phyloP scores from a whole-genome alignment of 1,140 invertebrate genomes.

The Linepithema humile region DNA sequence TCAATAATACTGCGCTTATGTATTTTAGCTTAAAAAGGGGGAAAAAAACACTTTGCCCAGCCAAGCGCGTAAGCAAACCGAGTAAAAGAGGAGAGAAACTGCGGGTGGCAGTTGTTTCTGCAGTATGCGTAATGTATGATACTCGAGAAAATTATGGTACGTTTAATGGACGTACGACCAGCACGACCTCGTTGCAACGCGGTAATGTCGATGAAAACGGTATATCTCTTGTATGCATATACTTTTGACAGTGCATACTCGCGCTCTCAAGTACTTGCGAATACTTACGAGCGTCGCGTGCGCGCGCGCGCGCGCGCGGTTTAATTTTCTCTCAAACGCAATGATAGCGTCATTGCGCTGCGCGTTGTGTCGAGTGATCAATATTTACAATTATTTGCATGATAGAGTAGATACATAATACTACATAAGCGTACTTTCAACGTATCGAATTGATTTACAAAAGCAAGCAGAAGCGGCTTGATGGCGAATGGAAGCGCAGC shows the following conservation, averaged over 20 bases:
- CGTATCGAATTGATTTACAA: conserved; percentile 29
- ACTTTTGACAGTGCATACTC: neutral
- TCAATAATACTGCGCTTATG: neutral
- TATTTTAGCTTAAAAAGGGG: neutral
- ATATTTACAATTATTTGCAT: conserved; percentile 50
- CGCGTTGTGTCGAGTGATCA: conserved; percentile 29
- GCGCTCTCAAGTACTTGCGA: neutral
- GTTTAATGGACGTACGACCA: conserved; percentile 36
- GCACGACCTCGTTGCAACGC: conserved; percentile 3
- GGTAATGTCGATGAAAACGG: neutral
- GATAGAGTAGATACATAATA: conserved; percentile 40
- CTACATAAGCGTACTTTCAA: conserved; percentile 23
- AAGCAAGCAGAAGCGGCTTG: conserved; percentile 4
- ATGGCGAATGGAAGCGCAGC: conserved; percentile 21
- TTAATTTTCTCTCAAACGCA: conserved; percentile 41
- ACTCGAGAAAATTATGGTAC: conserved; percentile 33
- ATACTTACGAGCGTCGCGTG: neutral
- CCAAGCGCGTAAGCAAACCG: neutral
- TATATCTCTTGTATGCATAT: conserved; percentile 4
- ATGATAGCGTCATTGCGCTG: conserved; percentile 35
- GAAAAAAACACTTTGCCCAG: conserved; percentile 39
- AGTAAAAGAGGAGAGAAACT: neutral
- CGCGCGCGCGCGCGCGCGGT: neutral
- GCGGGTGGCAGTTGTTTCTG: conserved; percentile 42
- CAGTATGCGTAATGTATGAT: conserved; percentile 42